A percentile compares a stretch with the other conserved stretches of the same genome.
Evolutionary conservation across 2,888 invertebrate genomes (phyloP).

Genomic region (Caenorhabditis macrosperma): DNA sequence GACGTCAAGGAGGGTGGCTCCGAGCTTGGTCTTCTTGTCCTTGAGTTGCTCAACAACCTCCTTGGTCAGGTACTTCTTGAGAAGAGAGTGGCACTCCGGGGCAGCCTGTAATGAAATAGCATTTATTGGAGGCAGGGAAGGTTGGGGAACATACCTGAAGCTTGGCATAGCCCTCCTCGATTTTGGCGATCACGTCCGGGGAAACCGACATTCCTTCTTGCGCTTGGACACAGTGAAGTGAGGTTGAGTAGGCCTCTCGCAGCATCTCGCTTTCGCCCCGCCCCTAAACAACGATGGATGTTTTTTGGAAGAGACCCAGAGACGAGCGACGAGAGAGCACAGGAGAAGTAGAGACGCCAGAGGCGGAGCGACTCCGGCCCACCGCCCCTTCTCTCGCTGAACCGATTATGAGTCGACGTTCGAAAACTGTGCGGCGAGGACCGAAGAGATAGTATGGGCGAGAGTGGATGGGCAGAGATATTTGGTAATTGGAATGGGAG

Average conservation of each 20-base stretch:
- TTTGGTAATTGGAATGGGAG: constrained; percentile 35
- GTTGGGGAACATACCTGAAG: constrained; percentile 69
- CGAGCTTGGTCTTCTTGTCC: constrained; percentile 93
- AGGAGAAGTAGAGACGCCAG: constrained; percentile 7
- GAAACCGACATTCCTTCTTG: constrained; percentile 65
- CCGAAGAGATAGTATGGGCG: constrained; percentile 17
- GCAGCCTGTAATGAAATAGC: constrained; percentile 70
- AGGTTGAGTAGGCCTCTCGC: constrained; percentile 62
- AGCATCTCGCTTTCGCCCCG: constrained; percentile 61
- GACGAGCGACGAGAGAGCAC: constrained; percentile 9
- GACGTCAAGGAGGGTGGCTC: constrained; percentile 92
- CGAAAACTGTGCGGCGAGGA: constrained; percentile 42
- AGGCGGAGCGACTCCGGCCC: constrained; percentile 1
- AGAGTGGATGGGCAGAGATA: constrained; percentile 8
- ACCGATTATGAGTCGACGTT: constrained; percentile 57
- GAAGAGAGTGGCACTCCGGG: constrained; percentile 91
- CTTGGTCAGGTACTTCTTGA: constrained; percentile 95
- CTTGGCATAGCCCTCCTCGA: constrained; percentile 78
- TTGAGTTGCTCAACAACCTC: constrained; percentile 90
- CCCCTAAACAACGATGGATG: constrained; percentile 52
- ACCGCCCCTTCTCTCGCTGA: constrained; percentile 36
- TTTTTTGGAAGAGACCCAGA: constrained; percentile 38
- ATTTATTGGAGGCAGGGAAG: neutral
- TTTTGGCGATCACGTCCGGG: constrained; percentile 68
- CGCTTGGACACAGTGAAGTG: constrained; percentile 61